A percentile compares a stretch with the other conserved stretches of the same genome.
Evolutionary conservation across 2,113 vertebrate genomes (phyloP).

Genomic region (Ctenodactylus gundi): DNA sequence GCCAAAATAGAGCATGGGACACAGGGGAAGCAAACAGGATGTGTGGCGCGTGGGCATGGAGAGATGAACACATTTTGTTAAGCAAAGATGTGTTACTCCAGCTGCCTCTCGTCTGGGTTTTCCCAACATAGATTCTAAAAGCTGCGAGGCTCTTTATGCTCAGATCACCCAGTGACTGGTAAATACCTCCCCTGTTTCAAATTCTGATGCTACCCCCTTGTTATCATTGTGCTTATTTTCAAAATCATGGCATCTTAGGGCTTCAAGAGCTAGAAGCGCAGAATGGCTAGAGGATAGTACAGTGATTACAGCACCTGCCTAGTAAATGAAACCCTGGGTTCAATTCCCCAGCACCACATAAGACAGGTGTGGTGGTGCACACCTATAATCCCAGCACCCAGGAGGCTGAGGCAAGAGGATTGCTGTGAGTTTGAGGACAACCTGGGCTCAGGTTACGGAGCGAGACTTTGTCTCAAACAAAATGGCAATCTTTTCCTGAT

Average conservation of each 20-base stretch:
- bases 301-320: too few species aligned
- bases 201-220: not conserved
- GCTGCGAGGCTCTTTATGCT: not conserved
- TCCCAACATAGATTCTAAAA: not conserved
- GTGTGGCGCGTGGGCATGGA: not conserved
- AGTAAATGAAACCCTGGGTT: too few species aligned
- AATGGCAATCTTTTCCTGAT: not conserved
- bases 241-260: not conserved
- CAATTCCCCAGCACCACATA: too few species aligned
- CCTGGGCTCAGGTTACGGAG: too few species aligned
- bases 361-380: too few species aligned
- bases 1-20: not conserved
- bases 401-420: too few species aligned
- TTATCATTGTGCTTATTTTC: not conserved
- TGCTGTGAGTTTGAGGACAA: too few species aligned
- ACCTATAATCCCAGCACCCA: too few species aligned
- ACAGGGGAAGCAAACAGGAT: not conserved
- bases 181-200: accelerated
- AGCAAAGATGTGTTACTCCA: not conserved
- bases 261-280: not conserved
- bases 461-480: too few species aligned
- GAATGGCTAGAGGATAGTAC: too few species aligned
- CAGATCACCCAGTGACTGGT: too few species aligned
- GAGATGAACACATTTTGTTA: not conserved
- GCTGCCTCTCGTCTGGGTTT: not conserved